Base-by-base conservation (phyloP, 2,797 vertebrate species). In the Gymnopithys bicolor region DNA sequence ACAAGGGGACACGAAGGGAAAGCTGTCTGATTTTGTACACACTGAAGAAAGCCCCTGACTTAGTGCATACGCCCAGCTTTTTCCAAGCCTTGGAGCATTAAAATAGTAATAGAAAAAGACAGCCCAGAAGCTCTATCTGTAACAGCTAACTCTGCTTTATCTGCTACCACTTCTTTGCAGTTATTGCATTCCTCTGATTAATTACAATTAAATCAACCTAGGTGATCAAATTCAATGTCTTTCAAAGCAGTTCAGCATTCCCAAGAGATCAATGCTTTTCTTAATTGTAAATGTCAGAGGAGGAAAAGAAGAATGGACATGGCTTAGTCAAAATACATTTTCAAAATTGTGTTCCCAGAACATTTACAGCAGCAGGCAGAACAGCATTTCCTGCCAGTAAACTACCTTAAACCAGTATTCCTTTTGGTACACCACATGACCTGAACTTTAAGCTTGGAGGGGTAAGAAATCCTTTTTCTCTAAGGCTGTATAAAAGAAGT, bases 1-100 rank as follows among this genome's bases (percentile, higher is more conserved):
- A 0, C 9, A 33, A 9, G 1, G 7, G 5, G 14, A 53, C 3
- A 59, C 8, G 32, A 82, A 87, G 4, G 2, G 5, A 85, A 71
- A 41, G 25, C 4, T 41, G 15, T 18, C 52, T 27, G 14, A 68
- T 43, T 46, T 64, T 13, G 41, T 7, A 81, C 11, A 18, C 7
- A 46, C 15, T 73, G 19, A 52, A 66, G 37, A 78, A 84, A 81
- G 28, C 15, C 23, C 11, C 24, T 39, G n/a, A 10, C 76, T 71
- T 53, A 62, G 7, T 49, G 35, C 14, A 56, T 9, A 71, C 4
- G 14, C 18, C n/a, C 35, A 16, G 22, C 19, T 55, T 84, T 37
- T 19, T 81, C 11, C 19, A 71, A 68, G 21, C 3, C 64, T 59
- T 60, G 37, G 5, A 74, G 21, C 7, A 64, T 11, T 32, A 30